Evolutionary conservation across 2,113 vertebrate species (phyloP).

Genomic region (Ariopsis seemanni): DNA sequence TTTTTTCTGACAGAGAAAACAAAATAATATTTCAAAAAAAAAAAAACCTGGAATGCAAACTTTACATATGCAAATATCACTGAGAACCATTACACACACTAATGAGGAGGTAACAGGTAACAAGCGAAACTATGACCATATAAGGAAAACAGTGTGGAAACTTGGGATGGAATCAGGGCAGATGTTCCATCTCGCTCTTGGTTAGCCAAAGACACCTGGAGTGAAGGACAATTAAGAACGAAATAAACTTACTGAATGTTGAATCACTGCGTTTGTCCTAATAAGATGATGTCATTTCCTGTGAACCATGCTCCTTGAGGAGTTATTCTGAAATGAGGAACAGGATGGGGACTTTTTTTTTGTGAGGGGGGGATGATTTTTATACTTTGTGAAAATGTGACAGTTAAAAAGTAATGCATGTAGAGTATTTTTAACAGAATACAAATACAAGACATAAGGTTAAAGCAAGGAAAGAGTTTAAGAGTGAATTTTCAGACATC

Average conservation of each 20-base stretch:
- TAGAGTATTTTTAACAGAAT: no score
- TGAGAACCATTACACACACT: neutral
- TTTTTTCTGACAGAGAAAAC: neutral
- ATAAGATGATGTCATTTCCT: neutral
- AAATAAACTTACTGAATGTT: neutral
- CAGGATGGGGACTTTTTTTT: neutral
- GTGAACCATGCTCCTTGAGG: neutral
- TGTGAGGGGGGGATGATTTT: neutral
- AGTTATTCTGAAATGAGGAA: neutral
- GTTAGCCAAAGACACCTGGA: neutral
- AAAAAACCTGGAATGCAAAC: neutral
- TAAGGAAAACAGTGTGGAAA: neutral
- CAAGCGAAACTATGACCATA: neutral
- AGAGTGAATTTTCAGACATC: neutral
- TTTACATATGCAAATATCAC: neutral
- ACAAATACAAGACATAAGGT: neutral
- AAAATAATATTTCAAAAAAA: neutral
- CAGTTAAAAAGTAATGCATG: no score
- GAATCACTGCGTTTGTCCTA: neutral
- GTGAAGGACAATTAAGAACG: neutral
- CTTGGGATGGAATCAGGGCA: neutral
- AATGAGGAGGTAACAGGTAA: no score
- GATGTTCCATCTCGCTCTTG: no score
- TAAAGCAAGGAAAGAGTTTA: neutral
- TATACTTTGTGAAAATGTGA: no score